phyloP scores from a whole-genome alignment of 2,888 invertebrate species.

The Heteromurus nitidus region DNA sequence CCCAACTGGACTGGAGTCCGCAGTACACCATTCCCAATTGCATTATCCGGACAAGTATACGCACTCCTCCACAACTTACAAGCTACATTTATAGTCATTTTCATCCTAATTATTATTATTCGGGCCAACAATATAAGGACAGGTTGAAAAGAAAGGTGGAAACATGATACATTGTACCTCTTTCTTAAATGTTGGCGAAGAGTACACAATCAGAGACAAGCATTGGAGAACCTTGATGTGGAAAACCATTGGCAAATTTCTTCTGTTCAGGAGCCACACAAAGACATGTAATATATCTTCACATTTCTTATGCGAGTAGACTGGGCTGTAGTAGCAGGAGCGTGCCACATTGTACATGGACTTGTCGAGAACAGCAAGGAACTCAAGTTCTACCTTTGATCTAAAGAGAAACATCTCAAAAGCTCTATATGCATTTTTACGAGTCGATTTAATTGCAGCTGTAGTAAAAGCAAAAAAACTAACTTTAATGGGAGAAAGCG shows the following conservation, averaged over 20 bases:
- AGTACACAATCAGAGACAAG: conserved; percentile 47
- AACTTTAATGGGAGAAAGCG: conserved; percentile 46
- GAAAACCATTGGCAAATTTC: conserved; percentile 55
- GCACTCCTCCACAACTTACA: conserved; percentile 38
- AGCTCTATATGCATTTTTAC: no score
- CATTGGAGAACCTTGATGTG: conserved; percentile 56
- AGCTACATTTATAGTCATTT: conserved; percentile 14
- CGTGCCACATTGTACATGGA: conserved; percentile 53
- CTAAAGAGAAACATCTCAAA: conserved; percentile 1
- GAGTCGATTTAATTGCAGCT: no score
- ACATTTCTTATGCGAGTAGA: conserved; percentile 43
- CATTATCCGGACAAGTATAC: conserved; percentile 29
- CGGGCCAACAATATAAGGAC: no score
- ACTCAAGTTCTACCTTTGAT: conserved; percentile 27
- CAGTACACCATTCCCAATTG: conserved; percentile 53
- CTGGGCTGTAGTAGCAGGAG: conserved; percentile 55
- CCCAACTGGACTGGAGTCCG: conserved; percentile 55
- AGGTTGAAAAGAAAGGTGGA: background rate
- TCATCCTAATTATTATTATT: no score
- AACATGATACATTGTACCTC: no score
- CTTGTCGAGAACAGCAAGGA: conserved; percentile 27
- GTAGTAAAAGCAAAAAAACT: no score
- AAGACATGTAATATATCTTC: conserved; percentile 55
- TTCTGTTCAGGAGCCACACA: conserved; percentile 53
- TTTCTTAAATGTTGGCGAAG: conserved; percentile 50